Evolutionary conservation across 2,113 vertebrate species (phyloP).

Genomic region (Lepus americanus): DNA sequence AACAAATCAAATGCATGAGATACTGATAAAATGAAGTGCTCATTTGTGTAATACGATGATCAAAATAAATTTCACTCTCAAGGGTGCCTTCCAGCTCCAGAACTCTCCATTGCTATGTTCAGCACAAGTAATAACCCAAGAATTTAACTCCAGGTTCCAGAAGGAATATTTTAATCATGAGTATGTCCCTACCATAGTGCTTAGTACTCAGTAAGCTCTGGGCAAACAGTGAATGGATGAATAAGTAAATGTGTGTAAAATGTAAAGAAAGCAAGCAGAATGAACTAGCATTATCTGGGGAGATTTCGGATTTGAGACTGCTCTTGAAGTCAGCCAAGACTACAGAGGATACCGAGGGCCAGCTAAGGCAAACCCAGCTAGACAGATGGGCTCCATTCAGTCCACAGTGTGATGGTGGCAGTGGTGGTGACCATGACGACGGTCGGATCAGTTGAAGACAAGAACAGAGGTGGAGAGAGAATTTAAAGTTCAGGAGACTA

Average conservation of each 20-base stretch:
- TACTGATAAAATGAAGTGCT: constrained; percentile 54
- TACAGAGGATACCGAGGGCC: not conserved
- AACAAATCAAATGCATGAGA: constrained; percentile 28
- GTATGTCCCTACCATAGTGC: no score
- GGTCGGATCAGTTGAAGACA: not conserved
- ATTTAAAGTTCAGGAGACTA: not conserved
- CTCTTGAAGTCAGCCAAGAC: not conserved
- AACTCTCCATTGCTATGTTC: not conserved
- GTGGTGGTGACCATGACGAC: no score
- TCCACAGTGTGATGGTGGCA: rapidly evolving
- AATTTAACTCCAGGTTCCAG: not conserved
- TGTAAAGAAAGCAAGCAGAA: not conserved
- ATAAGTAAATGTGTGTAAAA: not conserved
- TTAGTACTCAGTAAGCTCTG: not conserved
- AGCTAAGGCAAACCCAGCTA: not conserved
- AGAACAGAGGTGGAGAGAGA: not conserved
- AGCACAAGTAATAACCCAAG: not conserved
- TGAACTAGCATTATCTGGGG: not conserved
- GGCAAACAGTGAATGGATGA: not conserved
- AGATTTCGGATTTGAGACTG: not conserved
- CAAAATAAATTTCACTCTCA: constrained; percentile 49
- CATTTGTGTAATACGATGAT: constrained; percentile 42
- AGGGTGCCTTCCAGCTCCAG: not conserved
- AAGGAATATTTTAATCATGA: not conserved
- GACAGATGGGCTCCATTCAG: not conserved